Base-by-base conservation (phyloP, 2,797 vertebrate species). In the Pantherophis alleghaniensis region DNA sequence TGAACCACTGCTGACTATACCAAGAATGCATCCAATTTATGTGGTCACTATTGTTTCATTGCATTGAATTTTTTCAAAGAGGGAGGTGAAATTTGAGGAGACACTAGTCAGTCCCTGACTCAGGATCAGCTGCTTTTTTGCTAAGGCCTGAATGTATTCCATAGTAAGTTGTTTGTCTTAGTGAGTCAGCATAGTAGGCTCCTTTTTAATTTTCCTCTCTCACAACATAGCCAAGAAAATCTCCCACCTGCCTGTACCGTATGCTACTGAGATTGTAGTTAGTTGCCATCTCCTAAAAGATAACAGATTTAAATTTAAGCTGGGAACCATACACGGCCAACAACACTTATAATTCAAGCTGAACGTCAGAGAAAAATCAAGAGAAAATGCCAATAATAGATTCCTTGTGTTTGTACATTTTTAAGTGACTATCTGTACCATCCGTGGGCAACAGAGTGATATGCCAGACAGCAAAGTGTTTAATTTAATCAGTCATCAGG, bases 151-250 rank as follows among this genome's bases (percentile, higher is more conserved):
- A 97, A 97, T 97, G 97, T 98, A 97, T 98, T 97, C 97, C 97
- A 97, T 97, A 97, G 97, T 98, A 98, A 97, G 97, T 97, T 97
- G 97, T 98, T 97, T 97, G 96, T 97, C 97, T 97, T 95, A 97
- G 97, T 98, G 98, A 98, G 97, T 98, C 98, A 98, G 98, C 97
- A 97, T 98, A 98, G 98, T 98, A 97, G 97, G 97, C 97, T 97
- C 97, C 97, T 98, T 97, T 98, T 97, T 96, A 97, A 96, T 97
- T 96, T 98, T 96, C 97, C 97, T 97, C 97, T 97, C 97, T 97
- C 96, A 96, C 97, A 97, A 97, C 91, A 89, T 95, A 97, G 98
- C 98, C 98, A 98, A 98, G 97, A 98, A 98, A 97, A 94, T 97
- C 98, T 98, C 97, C 98, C 98, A 98, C 98, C 95, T 98, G 97